Base-by-base conservation (phyloP, 2,797 vertebrate genomes). In the Gymnodraco acuticeps region DNA sequence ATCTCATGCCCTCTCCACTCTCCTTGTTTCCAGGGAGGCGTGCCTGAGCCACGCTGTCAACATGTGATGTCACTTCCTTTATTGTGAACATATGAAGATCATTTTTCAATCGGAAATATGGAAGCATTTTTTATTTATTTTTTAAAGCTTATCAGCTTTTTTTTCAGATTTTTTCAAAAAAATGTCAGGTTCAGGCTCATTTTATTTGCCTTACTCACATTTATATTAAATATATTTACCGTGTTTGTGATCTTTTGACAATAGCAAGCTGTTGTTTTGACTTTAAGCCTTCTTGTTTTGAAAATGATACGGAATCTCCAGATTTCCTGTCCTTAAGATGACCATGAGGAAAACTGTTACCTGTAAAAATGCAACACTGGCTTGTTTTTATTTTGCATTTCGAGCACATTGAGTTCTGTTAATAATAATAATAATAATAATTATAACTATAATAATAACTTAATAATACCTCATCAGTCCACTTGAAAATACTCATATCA, bases 21-120 rank as follows among this genome's bases (percentile, higher is more conserved):
- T 84, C 77, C 81, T 76, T 75, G 55, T 89, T 92, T 89, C 81
- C 73, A 90, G 63, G 89, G 91, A 88, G 91, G 91, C 81, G 90
- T 92, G 90, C 68, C 90, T 75, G 64, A 87, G 70, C 73, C 91
- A 88, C 77, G 77, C 85, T 93, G 87, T 93, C 92, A 90, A 92
- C 93, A 94, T 63, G 64, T 95, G 95, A 96, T 94, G 93, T 95
- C 92, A 94, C 88, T 93, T 94, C 93, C 92, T 92, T 82, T 60
- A 69, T 72, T 87, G 81, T 69, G 43, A 73, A 88, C 52, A 84
- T 73, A 86, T 70, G 47, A 82, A 53, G 38, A 75, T 70, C 48
- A 54, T 71, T 47, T 62, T 50, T 54, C 52, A 62, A 71, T 56
- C 33, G 8, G 13, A 77, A 62, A 62, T n/a, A 27, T 3, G 38